Percentiles rank a stretch among this genome's conserved stretches.
phyloP scores from a whole-genome alignment of 64 coral and sea anemone species.

The Acropora tenuis region DNA sequence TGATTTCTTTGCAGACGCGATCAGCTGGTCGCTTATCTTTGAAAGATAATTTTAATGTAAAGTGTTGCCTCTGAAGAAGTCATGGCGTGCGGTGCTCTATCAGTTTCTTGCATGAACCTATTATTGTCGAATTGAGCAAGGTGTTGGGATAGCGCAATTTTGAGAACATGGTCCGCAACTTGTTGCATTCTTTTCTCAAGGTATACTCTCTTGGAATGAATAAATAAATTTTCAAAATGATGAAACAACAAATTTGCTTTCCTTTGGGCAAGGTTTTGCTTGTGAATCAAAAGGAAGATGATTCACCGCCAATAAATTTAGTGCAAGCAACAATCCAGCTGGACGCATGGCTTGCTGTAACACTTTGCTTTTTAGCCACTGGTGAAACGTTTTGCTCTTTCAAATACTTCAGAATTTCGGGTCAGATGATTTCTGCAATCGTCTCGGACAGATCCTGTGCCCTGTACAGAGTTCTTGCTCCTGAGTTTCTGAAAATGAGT shows the following conservation, averaged over 20 bases:
- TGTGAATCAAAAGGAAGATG: background rate
- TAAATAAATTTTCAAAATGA: conserved; percentile 11
- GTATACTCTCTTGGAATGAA: no score
- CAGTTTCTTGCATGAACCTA: no score
- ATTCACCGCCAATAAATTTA: background rate
- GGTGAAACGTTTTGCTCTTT: conserved; percentile 51
- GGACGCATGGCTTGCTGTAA: conserved; percentile 52
- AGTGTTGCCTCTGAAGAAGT: no score
- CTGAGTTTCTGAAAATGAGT: no score
- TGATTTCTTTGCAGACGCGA: no score
- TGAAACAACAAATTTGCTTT: conserved; percentile 2
- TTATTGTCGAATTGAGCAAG: no score
- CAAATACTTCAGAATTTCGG: conserved; percentile 40
- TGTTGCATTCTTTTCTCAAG: no score
- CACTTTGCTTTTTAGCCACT: conserved; percentile 38
- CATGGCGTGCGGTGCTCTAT: no score
- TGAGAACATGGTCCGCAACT: no score
- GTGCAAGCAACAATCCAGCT: conserved; percentile 30
- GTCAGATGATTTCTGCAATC: conserved; percentile 33
- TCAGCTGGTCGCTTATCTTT: no score
- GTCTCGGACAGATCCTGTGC: conserved; percentile 38
- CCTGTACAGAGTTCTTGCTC: background rate
- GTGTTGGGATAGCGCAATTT: no score
- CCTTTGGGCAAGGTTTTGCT: background rate
- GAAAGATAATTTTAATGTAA: no score